Conservation (phyloP, 2,797 vertebrate genomes). For the Busarellus nigricollis region DNA sequence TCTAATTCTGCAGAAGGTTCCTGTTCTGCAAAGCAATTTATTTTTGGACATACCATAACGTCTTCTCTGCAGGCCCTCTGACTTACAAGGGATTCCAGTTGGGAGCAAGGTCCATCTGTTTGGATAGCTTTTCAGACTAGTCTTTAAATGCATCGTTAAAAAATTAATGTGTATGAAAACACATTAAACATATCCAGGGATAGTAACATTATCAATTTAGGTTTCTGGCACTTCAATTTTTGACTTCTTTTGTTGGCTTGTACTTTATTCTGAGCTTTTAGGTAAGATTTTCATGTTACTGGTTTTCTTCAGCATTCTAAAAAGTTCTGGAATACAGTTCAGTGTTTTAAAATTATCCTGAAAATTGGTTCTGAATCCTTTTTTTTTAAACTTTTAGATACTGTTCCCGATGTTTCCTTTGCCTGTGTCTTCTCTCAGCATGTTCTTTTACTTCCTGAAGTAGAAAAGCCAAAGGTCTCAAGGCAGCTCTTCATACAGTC, state of each 20-base stretch:
- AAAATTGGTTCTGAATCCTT: background rate
- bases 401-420: background rate
- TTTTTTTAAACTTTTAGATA: background rate
- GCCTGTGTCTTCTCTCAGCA: background rate
- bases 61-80: background rate
- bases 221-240: background rate
- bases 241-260: background rate
- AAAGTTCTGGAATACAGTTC: background rate
- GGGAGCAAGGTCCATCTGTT: background rate
- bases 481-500: background rate
- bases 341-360: background rate
- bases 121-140: background rate
- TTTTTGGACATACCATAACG: background rate
- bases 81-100: background rate
- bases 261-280: background rate
- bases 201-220: background rate
- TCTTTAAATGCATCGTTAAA: background rate
- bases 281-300: background rate
- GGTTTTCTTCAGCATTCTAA: background rate
- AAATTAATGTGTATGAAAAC: background rate
- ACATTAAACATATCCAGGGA: background rate
- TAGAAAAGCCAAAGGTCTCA: background rate
- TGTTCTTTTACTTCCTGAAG: background rate
- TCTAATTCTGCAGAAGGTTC: slow-evolving; percentile 18
- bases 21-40: slow-evolving; percentile 24